Evolutionary conservation across 1,140 invertebrate genomes (phyloP).

Genomic region (Drosophila ironensis): DNA sequence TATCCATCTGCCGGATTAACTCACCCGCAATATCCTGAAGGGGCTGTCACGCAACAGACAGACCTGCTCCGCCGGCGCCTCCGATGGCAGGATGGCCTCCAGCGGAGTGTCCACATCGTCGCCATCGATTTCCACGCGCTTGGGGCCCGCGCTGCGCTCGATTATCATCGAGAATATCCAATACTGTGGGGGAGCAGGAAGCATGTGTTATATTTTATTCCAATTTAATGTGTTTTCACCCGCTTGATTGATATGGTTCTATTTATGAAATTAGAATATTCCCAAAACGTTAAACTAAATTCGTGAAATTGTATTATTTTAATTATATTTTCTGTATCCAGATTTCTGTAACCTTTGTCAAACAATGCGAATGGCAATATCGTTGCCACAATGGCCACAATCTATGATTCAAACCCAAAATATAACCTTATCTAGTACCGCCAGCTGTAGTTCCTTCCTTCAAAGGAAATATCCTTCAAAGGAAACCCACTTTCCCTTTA

Average conservation of each 20-base stretch:
- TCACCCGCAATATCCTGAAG: constrained; percentile 86
- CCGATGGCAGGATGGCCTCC: constrained; percentile 82
- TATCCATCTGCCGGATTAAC: constrained; percentile 46
- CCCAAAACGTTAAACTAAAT: too few relatives aligned
- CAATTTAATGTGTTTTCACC: background rate
- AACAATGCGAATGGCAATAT: too few relatives aligned
- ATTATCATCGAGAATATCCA: constrained; percentile 81
- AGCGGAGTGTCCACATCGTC: constrained; percentile 81
- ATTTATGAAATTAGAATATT: too few relatives aligned
- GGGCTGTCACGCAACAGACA: constrained; percentile 86
- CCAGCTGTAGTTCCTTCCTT: too few relatives aligned
- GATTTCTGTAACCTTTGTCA: too few relatives aligned
- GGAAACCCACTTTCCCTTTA: too few relatives aligned
- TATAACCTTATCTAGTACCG: too few relatives aligned
- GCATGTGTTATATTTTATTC: background rate
- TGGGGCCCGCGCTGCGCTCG: constrained; percentile 61
- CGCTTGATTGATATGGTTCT: background rate
- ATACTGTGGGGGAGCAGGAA: constrained; percentile 58
- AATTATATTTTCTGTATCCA: too few relatives aligned
- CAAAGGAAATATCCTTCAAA: too few relatives aligned
- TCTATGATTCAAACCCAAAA: too few relatives aligned
- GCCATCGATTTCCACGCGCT: constrained; percentile 57
- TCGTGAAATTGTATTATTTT: too few relatives aligned
- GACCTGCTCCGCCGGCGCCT: constrained; percentile 70
- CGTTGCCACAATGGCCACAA: too few relatives aligned